Conservation (phyloP, 2,888 invertebrate species). For the Odontothrips loti region DNA sequence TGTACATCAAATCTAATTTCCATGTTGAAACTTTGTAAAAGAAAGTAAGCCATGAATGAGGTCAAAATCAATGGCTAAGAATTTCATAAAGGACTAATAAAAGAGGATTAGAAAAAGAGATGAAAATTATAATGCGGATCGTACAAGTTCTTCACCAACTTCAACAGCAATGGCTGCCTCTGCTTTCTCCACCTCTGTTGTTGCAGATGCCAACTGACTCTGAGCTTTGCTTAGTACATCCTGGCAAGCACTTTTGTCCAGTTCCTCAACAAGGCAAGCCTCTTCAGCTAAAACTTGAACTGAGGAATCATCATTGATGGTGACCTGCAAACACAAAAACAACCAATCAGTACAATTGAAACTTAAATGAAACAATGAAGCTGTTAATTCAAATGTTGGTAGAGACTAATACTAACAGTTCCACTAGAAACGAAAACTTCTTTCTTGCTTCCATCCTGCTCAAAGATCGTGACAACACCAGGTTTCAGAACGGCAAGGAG, state of each 20-base stretch:
- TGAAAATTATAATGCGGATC: slow-evolving; percentile 62
- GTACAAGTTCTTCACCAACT: slow-evolving; percentile 89
- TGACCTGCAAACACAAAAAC: slow-evolving; percentile 49
- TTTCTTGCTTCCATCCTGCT: slow-evolving; percentile 75
- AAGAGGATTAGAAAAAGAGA: not conserved
- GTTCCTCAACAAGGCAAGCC: slow-evolving; percentile 77
- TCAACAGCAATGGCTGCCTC: slow-evolving; percentile 92
- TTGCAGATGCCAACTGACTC: slow-evolving; percentile 72
- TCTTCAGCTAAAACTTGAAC: slow-evolving; percentile 95
- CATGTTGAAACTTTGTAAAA: not conserved
- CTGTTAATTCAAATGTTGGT: not conserved
- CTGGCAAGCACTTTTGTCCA: slow-evolving; percentile 76
- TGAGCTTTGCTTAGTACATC: slow-evolving; percentile 82
- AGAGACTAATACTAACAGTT: slow-evolving; percentile 57
- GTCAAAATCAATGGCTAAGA: slow-evolving; percentile 1
- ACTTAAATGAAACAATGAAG: slow-evolving; percentile 28
- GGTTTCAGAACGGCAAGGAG: slow-evolving; percentile 91
- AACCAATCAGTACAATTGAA: slow-evolving; percentile 43
- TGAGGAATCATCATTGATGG: slow-evolving; percentile 93
- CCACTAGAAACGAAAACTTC: slow-evolving; percentile 97
- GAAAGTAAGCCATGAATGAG: not conserved
- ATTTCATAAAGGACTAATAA: slow-evolving; percentile 4
- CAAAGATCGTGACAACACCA: slow-evolving; percentile 86
- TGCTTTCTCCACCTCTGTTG: slow-evolving; percentile 75
- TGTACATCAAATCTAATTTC: no score